Percentiles rank a stretch among this genome's conserved stretches.
phyloP scores from a whole-genome alignment of 2,797 vertebrate species.

The Odontamblyopus lacepedii region DNA sequence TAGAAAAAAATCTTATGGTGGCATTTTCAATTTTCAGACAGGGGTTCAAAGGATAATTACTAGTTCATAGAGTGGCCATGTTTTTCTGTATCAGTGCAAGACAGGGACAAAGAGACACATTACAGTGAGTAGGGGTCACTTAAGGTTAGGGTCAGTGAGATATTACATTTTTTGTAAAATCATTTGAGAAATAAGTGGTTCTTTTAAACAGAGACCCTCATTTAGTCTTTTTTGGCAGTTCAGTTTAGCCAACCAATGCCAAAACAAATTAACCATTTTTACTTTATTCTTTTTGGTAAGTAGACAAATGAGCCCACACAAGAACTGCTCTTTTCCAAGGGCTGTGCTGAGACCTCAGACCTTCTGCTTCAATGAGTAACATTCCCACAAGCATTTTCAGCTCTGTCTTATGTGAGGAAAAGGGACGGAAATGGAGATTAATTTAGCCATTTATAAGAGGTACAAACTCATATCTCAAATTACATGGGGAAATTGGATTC shows the following conservation, averaged over 20 bases:
- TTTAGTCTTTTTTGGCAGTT: not conserved
- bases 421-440: too few species aligned
- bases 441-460: not conserved
- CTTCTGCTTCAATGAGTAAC: conserved; percentile 6
- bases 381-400: conserved; percentile 6
- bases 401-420: not conserved
- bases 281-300: conserved; percentile 27
- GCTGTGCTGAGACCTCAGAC: conserved; percentile 18
- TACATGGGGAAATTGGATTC: not conserved
- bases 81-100: not conserved
- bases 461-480: not conserved
- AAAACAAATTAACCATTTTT: conserved; percentile 24
- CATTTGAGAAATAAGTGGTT: not conserved
- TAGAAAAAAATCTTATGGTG: not conserved
- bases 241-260: conserved; percentile 17
- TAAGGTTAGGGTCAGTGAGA: not conserved
- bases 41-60: not conserved
- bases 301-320: conserved; percentile 31
- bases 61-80: not conserved
- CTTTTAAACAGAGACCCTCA: conserved; percentile 1
- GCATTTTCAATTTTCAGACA: not conserved
- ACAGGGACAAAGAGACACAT: too few species aligned
- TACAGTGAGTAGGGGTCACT: not conserved
- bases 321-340: conserved; percentile 13
- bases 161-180: not conserved